phyloP scores from a whole-genome alignment of 2,888 invertebrate genomes.

The Odontocerum albicorne region DNA sequence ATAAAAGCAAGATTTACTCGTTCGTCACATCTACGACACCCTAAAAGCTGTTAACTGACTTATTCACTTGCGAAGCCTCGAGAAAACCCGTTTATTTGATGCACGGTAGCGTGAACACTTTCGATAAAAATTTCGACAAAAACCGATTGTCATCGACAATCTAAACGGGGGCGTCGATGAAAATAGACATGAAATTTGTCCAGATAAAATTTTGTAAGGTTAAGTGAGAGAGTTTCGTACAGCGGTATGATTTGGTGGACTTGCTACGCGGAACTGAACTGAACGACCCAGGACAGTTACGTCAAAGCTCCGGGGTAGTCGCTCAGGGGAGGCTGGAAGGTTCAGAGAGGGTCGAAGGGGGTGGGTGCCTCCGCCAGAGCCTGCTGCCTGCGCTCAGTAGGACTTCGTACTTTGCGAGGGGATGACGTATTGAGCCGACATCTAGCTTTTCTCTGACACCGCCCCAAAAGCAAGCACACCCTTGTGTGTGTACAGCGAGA shows the following conservation, averaged over 20 bases:
- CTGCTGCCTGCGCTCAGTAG: conserved; percentile 16
- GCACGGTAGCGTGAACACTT: no score
- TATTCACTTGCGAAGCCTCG: background rate
- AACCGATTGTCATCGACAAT: background rate
- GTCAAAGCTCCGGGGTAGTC: conserved; percentile 42
- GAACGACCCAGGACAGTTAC: conserved; percentile 53
- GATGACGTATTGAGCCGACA: background rate
- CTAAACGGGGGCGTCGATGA: background rate
- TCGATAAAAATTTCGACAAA: no score
- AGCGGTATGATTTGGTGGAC: conserved; percentile 42
- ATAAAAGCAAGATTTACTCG: no score
- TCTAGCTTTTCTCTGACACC: conserved; percentile 10
- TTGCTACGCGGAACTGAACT: conserved; percentile 46
- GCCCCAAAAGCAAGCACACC: conserved; percentile 13
- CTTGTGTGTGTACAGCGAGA: background rate
- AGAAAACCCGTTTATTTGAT: no score
- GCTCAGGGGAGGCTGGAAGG: conserved; percentile 41
- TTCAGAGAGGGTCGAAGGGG: conserved; percentile 11
- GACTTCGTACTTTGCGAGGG: conserved; percentile 1
- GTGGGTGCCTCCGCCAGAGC: conserved; percentile 6
- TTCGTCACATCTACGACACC: background rate
- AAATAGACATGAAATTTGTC: conserved; percentile 8
- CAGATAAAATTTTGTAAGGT: background rate
- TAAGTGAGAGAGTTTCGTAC: background rate
- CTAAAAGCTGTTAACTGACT: background rate